phyloP scores from a whole-genome alignment of 2,797 vertebrate species.

The Pantherophis alleghaniensis region DNA sequence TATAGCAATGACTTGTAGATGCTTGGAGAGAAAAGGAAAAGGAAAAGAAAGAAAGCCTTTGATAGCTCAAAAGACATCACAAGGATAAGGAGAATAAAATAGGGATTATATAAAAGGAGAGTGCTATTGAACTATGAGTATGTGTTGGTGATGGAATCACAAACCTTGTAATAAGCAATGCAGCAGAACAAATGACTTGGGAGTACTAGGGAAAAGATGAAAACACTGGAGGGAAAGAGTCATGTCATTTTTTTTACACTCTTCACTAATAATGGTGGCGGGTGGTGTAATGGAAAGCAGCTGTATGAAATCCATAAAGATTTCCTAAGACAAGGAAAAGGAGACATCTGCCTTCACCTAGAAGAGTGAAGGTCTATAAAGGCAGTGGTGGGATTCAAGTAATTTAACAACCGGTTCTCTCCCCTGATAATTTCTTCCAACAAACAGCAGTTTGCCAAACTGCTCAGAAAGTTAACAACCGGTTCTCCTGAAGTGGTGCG shows the following conservation, averaged over 20 bases:
- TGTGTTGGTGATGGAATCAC: not conserved
- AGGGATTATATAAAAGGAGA: not conserved
- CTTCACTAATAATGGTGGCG: not conserved
- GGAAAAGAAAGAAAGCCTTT: not conserved
- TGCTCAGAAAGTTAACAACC: too few species aligned
- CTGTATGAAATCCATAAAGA: not conserved
- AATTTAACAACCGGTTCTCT: too few species aligned
- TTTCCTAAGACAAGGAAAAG: not conserved
- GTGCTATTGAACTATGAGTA: not conserved
- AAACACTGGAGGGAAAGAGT: not conserved
- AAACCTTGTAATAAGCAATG: not conserved
- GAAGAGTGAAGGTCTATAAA: not conserved
- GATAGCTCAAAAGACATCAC: not conserved
- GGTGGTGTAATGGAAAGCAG: not conserved
- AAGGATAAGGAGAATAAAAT: not conserved
- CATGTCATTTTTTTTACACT: not conserved
- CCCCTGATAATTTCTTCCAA: too few species aligned
- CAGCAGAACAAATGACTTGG: not conserved
- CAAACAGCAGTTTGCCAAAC: too few species aligned
- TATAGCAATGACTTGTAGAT: not conserved
- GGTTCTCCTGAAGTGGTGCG: too few species aligned
- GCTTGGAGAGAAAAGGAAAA: not conserved
- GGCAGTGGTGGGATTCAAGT: too few species aligned
- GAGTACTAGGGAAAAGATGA: not conserved
- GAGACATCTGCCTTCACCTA: not conserved